phyloP scores from a whole-genome alignment of 2,113 vertebrate species.

The Pteruthius melanotis region DNA sequence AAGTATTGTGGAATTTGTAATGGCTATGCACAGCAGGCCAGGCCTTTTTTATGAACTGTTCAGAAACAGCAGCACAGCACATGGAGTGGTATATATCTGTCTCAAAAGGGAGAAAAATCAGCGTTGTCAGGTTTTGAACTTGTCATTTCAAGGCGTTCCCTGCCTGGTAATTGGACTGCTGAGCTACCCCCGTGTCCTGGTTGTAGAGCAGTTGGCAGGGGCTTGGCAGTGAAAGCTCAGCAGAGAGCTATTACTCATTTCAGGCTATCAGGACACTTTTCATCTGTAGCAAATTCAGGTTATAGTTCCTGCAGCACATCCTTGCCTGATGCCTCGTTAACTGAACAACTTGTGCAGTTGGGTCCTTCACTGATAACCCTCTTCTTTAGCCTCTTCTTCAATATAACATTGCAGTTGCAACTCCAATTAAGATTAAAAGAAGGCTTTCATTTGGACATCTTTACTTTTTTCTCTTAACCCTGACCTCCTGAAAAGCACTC shows the following conservation, averaged over 20 bases:
- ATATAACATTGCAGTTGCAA: not conserved
- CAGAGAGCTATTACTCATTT: not conserved
- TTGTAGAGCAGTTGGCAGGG: not conserved
- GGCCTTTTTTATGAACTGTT: not conserved
- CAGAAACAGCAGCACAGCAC: not conserved
- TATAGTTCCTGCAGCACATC: not conserved
- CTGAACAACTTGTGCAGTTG: not conserved
- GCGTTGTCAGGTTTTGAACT: not conserved
- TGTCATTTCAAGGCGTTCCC: not conserved
- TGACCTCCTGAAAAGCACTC: not conserved
- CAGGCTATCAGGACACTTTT: not conserved
- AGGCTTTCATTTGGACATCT: not conserved
- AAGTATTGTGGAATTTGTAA: not conserved
- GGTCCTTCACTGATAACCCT: not conserved
- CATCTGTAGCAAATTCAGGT: not conserved
- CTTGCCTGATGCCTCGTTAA: not conserved
- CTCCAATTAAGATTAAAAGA: not conserved
- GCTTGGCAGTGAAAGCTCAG: not conserved
- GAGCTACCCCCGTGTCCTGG: not conserved
- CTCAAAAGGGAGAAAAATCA: not conserved
- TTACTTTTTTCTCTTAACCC: not conserved
- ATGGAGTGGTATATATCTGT: not conserved
- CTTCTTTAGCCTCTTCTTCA: not conserved
- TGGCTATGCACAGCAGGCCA: not conserved
- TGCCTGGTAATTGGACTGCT: not conserved